Base-by-base conservation (phyloP, 2,888 invertebrate genomes). In the Drosophila nigricruria region DNA sequence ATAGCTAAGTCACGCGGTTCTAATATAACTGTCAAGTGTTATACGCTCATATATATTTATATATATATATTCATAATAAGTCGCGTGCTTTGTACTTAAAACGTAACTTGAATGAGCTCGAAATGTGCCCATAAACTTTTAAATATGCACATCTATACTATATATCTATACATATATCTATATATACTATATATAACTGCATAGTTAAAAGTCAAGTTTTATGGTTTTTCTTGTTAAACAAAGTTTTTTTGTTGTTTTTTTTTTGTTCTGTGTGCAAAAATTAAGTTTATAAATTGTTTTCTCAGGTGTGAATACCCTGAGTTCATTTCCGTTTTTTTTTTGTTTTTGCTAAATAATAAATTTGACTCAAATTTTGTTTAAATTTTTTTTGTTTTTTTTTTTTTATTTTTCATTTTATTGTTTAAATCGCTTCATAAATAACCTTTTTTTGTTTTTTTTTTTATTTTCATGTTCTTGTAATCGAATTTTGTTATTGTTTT, bases 351-450 rank as follows among this genome's bases (percentile, higher is more conserved):
- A 5, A 67, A 75, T 67, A 66, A 75, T 71, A 61, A 79, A 70
- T 69, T 49, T 66, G 50, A 61, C 53, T 49, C 25, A 27, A 56
- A 58, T 43, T 76, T 77, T 62, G 56, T 81, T 82, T 72, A 77
- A 82, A 67, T 69, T 73, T 82, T 85, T 65, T 81, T 76, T 73
- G 14, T 36, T 38, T 73, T 67, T 78, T 78, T 77, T 57, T 75
- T 76, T 82, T 82, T 81, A 80, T 77, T 84, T 77, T 74, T 74
- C 77, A 70, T 86, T 86, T 86, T 87, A 86, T 86, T 86, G 87
- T 86, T 87, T 86, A 87, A 86, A 86, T 87, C 85, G 82, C 84
- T 74, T 81, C 81, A 81, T 81, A 81, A 81, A 81, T 81, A 81
- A 81, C 81, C 73, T 67, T 77, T 77, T 56, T 54, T 27, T 4